Conservation (phyloP, 92 coral and sea anemone species). For the Metridium senile region DNA sequence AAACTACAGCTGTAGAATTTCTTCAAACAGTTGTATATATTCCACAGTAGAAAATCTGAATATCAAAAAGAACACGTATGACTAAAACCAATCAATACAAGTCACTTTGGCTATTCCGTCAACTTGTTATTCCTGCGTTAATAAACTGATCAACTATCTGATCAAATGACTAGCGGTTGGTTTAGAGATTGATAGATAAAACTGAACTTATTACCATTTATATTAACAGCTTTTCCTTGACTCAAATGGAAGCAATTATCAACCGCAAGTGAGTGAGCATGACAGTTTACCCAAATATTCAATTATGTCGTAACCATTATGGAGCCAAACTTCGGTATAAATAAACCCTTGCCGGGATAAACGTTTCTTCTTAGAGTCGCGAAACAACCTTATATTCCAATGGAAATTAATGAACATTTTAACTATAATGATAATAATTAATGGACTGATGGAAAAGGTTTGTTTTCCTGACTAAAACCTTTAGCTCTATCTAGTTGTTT, state of each 20-base stretch:
- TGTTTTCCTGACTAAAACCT: too few species aligned
- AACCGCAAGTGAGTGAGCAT: background rate
- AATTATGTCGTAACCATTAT: background rate
- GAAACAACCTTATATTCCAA: too few species aligned
- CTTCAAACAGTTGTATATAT: too few species aligned
- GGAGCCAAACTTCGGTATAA: too few species aligned
- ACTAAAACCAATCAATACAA: background rate
- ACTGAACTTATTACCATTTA: background rate
- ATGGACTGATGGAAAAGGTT: too few species aligned
- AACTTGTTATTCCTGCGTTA: too few species aligned
- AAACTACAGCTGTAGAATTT: too few species aligned
- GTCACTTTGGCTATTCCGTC: background rate
- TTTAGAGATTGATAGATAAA: background rate
- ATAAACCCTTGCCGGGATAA: too few species aligned
- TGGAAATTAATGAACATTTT: too few species aligned
- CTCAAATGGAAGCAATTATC: background rate
- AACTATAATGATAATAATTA: too few species aligned
- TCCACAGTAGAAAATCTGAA: background rate
- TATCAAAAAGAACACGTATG: background rate
- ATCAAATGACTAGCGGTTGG: background rate
- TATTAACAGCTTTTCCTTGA: background rate
- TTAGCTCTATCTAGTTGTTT: too few species aligned
- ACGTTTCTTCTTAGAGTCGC: too few species aligned
- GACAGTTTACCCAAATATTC: background rate
- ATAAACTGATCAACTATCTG: background rate